phyloP scores from a whole-genome alignment of 2,888 invertebrate genomes.

The Tillus elongatus region DNA sequence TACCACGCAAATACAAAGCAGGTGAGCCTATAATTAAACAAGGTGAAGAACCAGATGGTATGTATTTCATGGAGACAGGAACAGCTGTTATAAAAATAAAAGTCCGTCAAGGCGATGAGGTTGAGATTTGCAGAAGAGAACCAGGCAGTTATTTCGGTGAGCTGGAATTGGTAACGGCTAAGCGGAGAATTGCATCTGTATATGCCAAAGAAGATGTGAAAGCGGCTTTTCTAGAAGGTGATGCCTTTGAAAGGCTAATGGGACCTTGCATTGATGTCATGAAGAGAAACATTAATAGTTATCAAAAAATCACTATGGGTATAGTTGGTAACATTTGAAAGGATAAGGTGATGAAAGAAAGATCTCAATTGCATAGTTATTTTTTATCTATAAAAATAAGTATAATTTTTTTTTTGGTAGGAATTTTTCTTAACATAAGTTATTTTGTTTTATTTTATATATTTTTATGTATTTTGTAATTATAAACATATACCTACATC shows the following conservation, averaged over 20 bases:
- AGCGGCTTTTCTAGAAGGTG: conserved; percentile 93
- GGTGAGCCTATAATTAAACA: conserved; percentile 86
- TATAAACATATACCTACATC: no score
- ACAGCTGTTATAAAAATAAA: conserved; percentile 76
- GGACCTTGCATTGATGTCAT: conserved; percentile 98
- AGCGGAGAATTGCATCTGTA: conserved; percentile 88
- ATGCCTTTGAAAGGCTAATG: conserved; percentile 92
- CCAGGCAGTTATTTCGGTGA: conserved; percentile 91
- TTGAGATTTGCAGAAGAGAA: conserved; percentile 61
- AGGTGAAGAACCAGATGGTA: conserved; percentile 89
- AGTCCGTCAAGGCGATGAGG: conserved; percentile 69
- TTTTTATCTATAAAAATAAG: no score
- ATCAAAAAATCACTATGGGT: no score
- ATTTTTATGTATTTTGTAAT: no score
- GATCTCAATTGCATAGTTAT: no score
- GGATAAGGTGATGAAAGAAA: no score
- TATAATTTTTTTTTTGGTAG: no score
- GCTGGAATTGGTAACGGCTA: conserved; percentile 91
- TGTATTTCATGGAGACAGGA: conserved; percentile 96
- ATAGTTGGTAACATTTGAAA: no score
- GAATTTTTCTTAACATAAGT: no score
- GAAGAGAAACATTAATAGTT: conserved; percentile 95
- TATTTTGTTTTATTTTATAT: no score
- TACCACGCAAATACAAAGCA: conserved; percentile 56
- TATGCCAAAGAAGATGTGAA: conserved; percentile 79